A percentile compares a stretch with the other conserved stretches of the same genome.
These are phyloP conservation scores for Struthidea cinerea DNA, from an alignment of 2,113 vertebrate species.

Conservation along the genomic window DNA sequence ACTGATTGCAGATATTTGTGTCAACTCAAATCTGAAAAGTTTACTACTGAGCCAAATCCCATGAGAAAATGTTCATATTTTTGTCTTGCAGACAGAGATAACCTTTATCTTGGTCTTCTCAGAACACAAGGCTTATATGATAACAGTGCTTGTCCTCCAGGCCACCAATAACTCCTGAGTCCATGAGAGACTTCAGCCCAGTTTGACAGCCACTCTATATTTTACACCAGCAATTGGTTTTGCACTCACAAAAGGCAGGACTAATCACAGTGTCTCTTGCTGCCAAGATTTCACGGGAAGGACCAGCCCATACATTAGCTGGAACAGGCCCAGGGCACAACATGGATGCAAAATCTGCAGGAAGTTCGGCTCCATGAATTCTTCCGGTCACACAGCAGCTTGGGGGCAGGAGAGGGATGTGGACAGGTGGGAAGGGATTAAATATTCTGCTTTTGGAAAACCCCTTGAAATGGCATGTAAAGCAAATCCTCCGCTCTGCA, in stretches of 20 bases:
- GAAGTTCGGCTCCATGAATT: not conserved
- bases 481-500: not conserved
- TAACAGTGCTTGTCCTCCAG: not conserved
- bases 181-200: not conserved
- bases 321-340: not conserved
- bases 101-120: not conserved
- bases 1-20: not conserved
- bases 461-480: not conserved
- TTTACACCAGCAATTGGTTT: not conserved
- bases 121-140: not conserved
- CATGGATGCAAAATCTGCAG: accelerated
- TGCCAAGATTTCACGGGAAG: accelerated
- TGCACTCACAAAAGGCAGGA: accelerated
- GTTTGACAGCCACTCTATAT: not conserved
- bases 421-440: not conserved
- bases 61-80: not conserved
- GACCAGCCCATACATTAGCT: not conserved
- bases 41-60: not conserved
- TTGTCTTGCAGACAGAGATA: not conserved
- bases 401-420: not conserved
- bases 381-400: not conserved
- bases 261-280: not conserved
- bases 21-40: not conserved
- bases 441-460: not conserved
- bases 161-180: not conserved